These are phyloP conservation scores for Phalacrocorax carbo DNA, from an alignment of 2,113 vertebrate species.

Conservation along the genomic window DNA sequence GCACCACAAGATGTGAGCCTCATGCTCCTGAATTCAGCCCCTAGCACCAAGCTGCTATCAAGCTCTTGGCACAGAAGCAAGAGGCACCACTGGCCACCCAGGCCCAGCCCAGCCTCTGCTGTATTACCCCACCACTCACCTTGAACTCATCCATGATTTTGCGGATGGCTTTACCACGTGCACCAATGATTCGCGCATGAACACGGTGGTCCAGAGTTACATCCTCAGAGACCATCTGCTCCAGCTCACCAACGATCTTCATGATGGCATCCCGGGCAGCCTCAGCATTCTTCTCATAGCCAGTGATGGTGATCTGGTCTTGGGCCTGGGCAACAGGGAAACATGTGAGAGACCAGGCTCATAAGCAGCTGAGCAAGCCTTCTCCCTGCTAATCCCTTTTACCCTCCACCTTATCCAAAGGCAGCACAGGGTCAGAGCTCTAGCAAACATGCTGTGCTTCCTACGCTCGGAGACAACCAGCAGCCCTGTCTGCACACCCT, in stretches of 20 bases:
- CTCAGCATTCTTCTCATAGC: slow-evolving; percentile 93
- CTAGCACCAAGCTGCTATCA: neutral
- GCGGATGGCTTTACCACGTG: slow-evolving; percentile 94
- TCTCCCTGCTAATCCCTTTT: neutral
- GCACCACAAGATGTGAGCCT: neutral
- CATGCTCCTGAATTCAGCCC: neutral
- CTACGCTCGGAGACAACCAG: neutral
- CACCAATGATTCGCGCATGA: slow-evolving; percentile 95
- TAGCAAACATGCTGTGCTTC: neutral
- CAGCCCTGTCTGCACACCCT: neutral
- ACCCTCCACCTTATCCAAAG: neutral
- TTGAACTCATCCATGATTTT: slow-evolving; percentile 99
- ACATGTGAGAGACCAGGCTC: neutral
- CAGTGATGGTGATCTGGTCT: slow-evolving; percentile 96
- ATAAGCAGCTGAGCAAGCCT: neutral
- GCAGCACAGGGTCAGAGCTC: neutral
- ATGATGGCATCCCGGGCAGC: slow-evolving; percentile 93
- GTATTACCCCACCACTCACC: slow-evolving; percentile 46
- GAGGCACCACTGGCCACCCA: neutral
- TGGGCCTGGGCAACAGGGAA: slow-evolving; percentile 61
- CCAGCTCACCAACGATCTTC: slow-evolving; percentile 90
- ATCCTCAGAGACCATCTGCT: slow-evolving; percentile 96
- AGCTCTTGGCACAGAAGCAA: neutral
- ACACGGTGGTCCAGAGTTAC: slow-evolving; percentile 93
- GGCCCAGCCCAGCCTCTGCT: neutral